Evolutionary conservation across 2,797 vertebrate species (phyloP), one percentile per base, ranked within the genome.

Genomic region (Podarcis lilfordi): DNA sequence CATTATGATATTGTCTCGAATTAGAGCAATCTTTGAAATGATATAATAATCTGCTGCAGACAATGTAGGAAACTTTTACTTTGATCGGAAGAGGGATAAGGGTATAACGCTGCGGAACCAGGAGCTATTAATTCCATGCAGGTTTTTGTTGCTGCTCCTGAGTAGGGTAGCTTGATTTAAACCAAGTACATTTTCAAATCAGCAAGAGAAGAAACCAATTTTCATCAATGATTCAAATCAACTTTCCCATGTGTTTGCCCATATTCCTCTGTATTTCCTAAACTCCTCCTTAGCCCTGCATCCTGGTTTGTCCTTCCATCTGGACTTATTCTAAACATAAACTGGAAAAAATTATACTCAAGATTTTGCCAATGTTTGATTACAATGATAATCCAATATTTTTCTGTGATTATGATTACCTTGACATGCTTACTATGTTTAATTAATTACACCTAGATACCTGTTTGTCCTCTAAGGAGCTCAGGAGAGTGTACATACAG

Each of bases 11-110:
- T 77, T 40, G 68, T 83, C 72, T 77, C 77, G 80, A 83, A 88
- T 83, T 83, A 77, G 72, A 88, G 74, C 74, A 77, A 83, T 88
- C 69, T 83, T 88, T 40, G 75, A 83, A 82, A 88, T 77, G 80
- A 83, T 82, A 83, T 88, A 83, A 66, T 77, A 83, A 55, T 83
- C 59, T 83, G 80, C 61, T 77, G 43, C 25, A 83, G 9, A 19
- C n/a, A 21, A 55, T 10, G 29, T 35, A 82, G 66, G 74, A 83
- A 37, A 32, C 37, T 40, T 35, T 40, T 69, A 83, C 25, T 77
- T 45, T 78, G 74, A 69, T 83, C 61, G 71, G 74, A 84, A 78
- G 3, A 45, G 61, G 11, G 64, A 50, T 21, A 8, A 21, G 11
- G 23, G 78, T n/a, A 29, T 35, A 86, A 71, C 13, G n/a, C 43